Evolutionary conservation across 2,113 vertebrate genomes (phyloP), one percentile per base, ranked within the genome.

Genomic region (Melanocharis versteri): DNA sequence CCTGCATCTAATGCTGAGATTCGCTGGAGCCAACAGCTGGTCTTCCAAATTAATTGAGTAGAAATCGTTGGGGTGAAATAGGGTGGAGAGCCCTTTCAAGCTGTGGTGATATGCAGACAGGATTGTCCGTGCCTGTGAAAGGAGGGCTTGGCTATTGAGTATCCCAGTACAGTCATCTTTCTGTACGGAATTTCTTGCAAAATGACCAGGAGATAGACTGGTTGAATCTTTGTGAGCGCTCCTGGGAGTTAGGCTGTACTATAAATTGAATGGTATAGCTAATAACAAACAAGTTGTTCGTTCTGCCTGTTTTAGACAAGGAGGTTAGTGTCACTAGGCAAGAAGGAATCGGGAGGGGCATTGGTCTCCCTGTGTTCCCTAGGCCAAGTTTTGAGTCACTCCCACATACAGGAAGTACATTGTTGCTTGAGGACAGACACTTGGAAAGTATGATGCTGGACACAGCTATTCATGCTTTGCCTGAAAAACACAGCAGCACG

Each of bases 61-160:
- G 0, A 7, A 42, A 15, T 50, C 3, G 19, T 7, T 26, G 3
- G 23, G 2, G 14, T 66, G 17, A 35, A 73, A 45, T 2, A n/a
- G 4, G 10, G 3, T 62, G 33, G 24, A 48, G 27, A 91, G 8
- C 17, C 5, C 2, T 40, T 78, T 64, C 4, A 22, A 44, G 35
- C 7, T 50, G 0, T 54, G 4, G 0, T 45, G 31, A 10, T 3
- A 3, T 3, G 5, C 2, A 35, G 24, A 2, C 6, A 28, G 19
- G 11, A 21, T 19, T 30, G 33, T 54, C 14, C 2, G 0, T 21
- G 13, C 4, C 4, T 61, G 1, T 2, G 2, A 13, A 79, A 62
- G 7, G 30, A 40, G 7, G 5, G 5, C 15, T 28, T 54, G 17
- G 15, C 26, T 3, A 68, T 93, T 83, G 30, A 17, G 8, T 57